phyloP scores from a whole-genome alignment of 2,888 invertebrate species.

The Macaria notata region DNA sequence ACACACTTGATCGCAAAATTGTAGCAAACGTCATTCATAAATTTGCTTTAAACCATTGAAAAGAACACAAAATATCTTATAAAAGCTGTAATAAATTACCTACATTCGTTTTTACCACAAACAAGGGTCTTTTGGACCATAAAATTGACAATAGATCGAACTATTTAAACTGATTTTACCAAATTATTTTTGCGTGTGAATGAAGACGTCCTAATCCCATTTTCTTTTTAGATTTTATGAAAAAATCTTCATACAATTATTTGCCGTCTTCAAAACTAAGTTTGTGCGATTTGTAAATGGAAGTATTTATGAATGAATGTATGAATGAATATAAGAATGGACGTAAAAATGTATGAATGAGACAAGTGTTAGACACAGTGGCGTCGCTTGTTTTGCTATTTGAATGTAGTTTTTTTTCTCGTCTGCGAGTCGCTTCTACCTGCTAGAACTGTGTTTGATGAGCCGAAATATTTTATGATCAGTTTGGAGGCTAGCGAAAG shows the following conservation, averaged over 20 bases:
- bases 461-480: constrained; percentile 25
- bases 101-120: constrained; percentile 47
- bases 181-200: not conserved
- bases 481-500: constrained; percentile 7
- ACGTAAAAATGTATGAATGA: constrained; percentile 41
- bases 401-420: constrained; percentile 23
- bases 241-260: not conserved
- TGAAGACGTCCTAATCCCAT: not conserved
- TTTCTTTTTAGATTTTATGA: not conserved
- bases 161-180: constrained; percentile 26
- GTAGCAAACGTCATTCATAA: constrained; percentile 23
- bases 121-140: constrained; percentile 37
- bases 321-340: constrained; percentile 40
- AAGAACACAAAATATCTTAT: constrained; percentile 23
- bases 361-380: constrained; percentile 44
- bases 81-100: constrained; percentile 48
- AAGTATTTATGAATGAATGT: constrained; percentile 30
- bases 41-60: constrained; percentile 11
- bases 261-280: not conserved
- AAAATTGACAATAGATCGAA: constrained; percentile 30
- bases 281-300: constrained; percentile 23
- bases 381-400: constrained; percentile 45
- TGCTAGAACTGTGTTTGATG: constrained; percentile 30
- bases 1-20: constrained; percentile 33
- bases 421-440: constrained; percentile 18